Percentiles rank a stretch among this genome's conserved stretches.
phyloP scores from a whole-genome alignment of 2,797 vertebrate genomes.

The Pangasius macronema region DNA sequence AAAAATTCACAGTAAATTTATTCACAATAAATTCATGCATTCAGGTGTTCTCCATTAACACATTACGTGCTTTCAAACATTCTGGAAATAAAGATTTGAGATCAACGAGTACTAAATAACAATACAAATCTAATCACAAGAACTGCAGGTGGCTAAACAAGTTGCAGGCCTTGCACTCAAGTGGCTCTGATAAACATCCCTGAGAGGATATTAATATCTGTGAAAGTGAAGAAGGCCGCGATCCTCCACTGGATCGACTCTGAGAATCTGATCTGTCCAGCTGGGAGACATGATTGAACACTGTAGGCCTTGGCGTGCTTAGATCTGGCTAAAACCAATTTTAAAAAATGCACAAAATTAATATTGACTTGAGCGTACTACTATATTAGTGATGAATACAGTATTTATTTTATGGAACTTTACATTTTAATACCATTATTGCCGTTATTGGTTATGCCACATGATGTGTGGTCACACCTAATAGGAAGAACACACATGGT shows the following conservation, averaged over 20 bases:
- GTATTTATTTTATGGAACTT: no score
- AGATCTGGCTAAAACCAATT: conserved; percentile 52
- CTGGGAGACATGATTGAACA: conserved; percentile 20
- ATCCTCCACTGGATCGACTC: background rate
- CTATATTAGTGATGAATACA: no score
- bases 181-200: background rate
- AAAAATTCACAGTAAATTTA: background rate
- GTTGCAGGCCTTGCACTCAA: background rate
- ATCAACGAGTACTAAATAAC: background rate
- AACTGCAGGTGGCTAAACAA: background rate
- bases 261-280: conserved; percentile 28
- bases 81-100: background rate
- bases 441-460: no score
- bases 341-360: no score
- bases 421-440: no score
- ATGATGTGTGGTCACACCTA: no score
- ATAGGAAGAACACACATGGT: no score
- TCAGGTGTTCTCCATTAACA: background rate
- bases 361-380: no score
- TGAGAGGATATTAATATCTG: background rate
- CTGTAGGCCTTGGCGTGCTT: conserved; percentile 17
- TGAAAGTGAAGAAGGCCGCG: background rate
- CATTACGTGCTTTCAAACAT: background rate
- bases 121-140: background rate
- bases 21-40: background rate